Base-by-base conservation (phyloP, 2,113 vertebrate genomes). In the Grus americana region DNA sequence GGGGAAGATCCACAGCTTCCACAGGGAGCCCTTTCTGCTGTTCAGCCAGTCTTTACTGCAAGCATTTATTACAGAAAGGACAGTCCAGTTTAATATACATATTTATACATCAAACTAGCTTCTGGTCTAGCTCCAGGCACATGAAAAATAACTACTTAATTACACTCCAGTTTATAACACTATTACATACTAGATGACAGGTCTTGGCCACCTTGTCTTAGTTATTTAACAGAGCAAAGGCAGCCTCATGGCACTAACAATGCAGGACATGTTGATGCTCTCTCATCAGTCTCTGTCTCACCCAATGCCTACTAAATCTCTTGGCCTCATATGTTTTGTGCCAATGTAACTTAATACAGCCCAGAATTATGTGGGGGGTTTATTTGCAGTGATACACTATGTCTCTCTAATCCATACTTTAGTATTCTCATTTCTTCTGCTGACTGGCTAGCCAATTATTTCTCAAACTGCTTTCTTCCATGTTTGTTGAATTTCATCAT, bases 311-410 rank as follows among this genome's bases (percentile, higher is more conserved):
- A 49, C 40, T 12, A 49, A 78, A 14, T 16, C 21, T 24, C 1
- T 1, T 18, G 52, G 27, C 59, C 52, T n/a, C 12, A 24, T 1
- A 36, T 46, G 61, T 10, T 81, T 21, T 21, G 13, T 47, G 36
- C 46, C 74, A 29, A 4, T 1, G 1, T n/a, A 22, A 15, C 17
- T 47, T 29, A 49, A 6, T 6, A 18, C 14, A 67, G 27, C 42
- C 75, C 44, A n/a, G 24, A 46, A 40, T 15, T 36, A 32, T 0
- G 2, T 8, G 9, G 20, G 29, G 26, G 11, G 5, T 4, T 42
- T 18, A 36, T 6, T 0, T 81, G 18, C 59, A 62, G 13, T 26
- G n/a, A 61, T 12, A 5, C 0, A 0, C 4, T 18, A 15, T 36
- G 57, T 38, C 21, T 27, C 24, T n/a, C 27, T 44, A 42, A 44